A percentile compares a stretch with the other conserved stretches of the same genome.
These are phyloP conservation scores for Masnerella sp. DNA, from an alignment of 2,888 invertebrate species.

Conservation along the genomic window DNA sequence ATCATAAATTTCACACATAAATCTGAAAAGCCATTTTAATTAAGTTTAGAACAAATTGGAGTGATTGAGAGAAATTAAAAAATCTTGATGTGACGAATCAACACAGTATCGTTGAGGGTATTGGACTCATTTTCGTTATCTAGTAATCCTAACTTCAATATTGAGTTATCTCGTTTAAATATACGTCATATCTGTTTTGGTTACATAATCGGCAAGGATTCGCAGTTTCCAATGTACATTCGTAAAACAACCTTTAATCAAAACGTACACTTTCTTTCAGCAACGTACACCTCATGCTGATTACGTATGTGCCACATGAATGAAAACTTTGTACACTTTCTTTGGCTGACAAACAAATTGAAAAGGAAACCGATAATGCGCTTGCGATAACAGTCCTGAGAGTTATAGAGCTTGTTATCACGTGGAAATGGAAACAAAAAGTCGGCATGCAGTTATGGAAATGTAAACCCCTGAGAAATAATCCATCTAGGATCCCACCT, in stretches of 20 bases:
- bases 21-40: constrained; percentile 47
- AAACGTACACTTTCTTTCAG: constrained; percentile 42
- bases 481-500: no score
- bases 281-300: constrained; percentile 51
- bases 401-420: constrained; percentile 3
- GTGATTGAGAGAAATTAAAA: background rate
- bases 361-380: constrained; percentile 18
- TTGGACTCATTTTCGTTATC: no score
- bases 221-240: constrained; percentile 10
- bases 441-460: no score
- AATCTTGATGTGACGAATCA: background rate
- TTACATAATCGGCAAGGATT: background rate
- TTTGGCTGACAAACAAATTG: constrained; percentile 28
- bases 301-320: constrained; percentile 46
- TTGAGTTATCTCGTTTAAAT: no score
- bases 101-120: no score
- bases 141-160: no score
- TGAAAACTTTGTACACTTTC: constrained; percentile 39
- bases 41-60: background rate
- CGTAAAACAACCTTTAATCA: constrained; percentile 39
- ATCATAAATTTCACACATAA: constrained; percentile 57
- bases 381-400: constrained; percentile 30
- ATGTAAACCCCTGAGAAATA: no score
- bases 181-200: no score
- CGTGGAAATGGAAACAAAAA: constrained; percentile 11